Evolutionary conservation across 2,888 invertebrate genomes (phyloP).

Genomic region (Margaritifera margaritifera): DNA sequence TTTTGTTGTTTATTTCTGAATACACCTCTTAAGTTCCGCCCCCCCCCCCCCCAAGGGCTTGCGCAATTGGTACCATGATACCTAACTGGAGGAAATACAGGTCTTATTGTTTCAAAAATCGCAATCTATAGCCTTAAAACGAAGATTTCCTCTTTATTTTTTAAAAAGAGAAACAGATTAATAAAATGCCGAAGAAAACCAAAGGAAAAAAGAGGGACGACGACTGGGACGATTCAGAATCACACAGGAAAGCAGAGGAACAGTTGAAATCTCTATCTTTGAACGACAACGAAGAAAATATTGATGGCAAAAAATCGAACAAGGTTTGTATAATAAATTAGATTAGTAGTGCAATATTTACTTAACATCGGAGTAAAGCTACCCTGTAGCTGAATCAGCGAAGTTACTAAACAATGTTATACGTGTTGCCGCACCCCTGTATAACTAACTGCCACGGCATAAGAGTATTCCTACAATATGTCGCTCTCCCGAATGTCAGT

Average conservation of each 20-base stretch:
- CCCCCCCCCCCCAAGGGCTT: no score
- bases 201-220: slow-evolving; percentile 49
- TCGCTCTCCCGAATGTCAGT: no score
- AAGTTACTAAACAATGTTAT: no score
- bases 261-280: slow-evolving; percentile 52
- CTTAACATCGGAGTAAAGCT: not conserved
- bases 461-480: no score
- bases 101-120: no score
- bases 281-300: slow-evolving; percentile 31
- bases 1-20: no score
- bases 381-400: not conserved
- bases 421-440: no score
- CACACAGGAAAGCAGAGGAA: slow-evolving; percentile 43
- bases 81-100: no score
- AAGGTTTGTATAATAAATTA: slow-evolving; percentile 30
- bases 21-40: no score
- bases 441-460: no score
- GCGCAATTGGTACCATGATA: no score
- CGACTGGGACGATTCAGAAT: slow-evolving; percentile 53
- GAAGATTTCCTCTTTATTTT: slow-evolving; percentile 1
- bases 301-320: slow-evolving; percentile 6
- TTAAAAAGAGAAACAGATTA: slow-evolving; percentile 31
- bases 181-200: slow-evolving; percentile 55
- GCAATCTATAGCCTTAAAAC: no score
- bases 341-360: not conserved